A percentile compares a stretch with the other conserved stretches of the same genome.
These are phyloP conservation scores for Salticus scenicus DNA, from an alignment of 2,888 invertebrate species.

Conservation along the genomic window DNA sequence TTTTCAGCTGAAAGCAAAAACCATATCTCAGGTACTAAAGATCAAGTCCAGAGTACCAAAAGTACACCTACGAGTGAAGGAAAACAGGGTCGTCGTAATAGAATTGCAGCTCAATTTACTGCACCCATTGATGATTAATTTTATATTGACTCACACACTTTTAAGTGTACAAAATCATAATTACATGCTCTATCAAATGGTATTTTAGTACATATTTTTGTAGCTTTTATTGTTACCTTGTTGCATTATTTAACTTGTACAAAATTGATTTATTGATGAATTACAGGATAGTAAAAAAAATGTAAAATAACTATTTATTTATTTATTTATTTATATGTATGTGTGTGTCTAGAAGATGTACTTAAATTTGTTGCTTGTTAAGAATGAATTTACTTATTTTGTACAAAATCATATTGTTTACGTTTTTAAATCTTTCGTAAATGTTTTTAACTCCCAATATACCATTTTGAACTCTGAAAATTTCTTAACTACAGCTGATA, in stretches of 20 bases:
- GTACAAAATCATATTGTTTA: neutral
- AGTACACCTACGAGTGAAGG: constrained; percentile 42
- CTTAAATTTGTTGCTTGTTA: constrained; percentile 4
- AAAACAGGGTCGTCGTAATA: constrained; percentile 28
- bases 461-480: neutral
- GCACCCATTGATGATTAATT: constrained; percentile 34
- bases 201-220: constrained; percentile 58
- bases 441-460: neutral
- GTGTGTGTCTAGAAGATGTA: neutral
- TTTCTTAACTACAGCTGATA: neutral
- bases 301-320: too few species aligned
- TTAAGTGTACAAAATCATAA: constrained; percentile 40
- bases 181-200: constrained; percentile 11
- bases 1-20: constrained; percentile 5
- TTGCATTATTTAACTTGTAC: constrained; percentile 30
- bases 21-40: neutral
- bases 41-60: constrained; percentile 39
- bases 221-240: constrained; percentile 55
- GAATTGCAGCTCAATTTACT: constrained; percentile 63
- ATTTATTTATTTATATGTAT: too few species aligned
- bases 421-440: constrained; percentile 3
- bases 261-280: constrained; percentile 25
- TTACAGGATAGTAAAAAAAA: constrained; percentile 20
- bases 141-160: constrained; percentile 40
- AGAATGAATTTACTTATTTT: neutral